These are phyloP conservation scores for Phasia obesa DNA, from an alignment of 2,888 invertebrate species.

Conservation along the genomic window DNA sequence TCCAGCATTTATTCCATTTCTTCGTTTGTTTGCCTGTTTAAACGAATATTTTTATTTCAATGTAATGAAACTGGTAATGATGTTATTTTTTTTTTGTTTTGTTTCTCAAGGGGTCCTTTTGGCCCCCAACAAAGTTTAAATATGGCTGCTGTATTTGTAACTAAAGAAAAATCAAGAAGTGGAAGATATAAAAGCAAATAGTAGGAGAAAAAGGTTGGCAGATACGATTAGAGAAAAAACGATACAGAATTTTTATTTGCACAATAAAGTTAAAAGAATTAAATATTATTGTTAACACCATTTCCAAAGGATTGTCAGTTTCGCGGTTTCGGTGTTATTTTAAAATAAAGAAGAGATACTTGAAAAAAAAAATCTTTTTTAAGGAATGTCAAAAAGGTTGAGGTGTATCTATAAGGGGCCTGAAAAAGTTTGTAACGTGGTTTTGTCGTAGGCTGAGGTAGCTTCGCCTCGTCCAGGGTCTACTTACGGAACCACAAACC, in stretches of 20 bases:
- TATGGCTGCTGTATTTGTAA: constrained; percentile 44
- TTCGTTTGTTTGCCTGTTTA: constrained; percentile 46
- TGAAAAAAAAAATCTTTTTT: too few species aligned
- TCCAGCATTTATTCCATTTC: constrained; percentile 43
- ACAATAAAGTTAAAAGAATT: constrained; percentile 20
- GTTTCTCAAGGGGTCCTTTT: constrained; percentile 67
- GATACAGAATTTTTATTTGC: constrained; percentile 23
- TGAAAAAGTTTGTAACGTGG: too few species aligned
- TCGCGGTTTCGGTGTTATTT: neutral
- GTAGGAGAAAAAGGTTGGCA: neutral
- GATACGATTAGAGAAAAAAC: constrained; percentile 34
- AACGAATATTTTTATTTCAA: constrained; percentile 49
- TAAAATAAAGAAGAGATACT: too few species aligned
- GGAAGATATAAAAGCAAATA: neutral
- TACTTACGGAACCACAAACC: too few species aligned
- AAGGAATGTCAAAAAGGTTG: too few species aligned
- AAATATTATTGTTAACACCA: constrained; percentile 46
- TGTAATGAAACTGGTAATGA: constrained; percentile 67
- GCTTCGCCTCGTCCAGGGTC: too few species aligned
- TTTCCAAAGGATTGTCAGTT: constrained; percentile 11
- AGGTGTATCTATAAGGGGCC: too few species aligned
- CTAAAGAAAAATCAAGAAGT: constrained; percentile 32
- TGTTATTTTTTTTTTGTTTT: constrained; percentile 50
- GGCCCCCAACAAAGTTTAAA: constrained; percentile 28
- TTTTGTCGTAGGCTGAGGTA: too few species aligned